These are phyloP conservation scores for Sebastes kiyomatsui DNA, from an alignment of 2,797 vertebrate species.

Conservation along the genomic window DNA sequence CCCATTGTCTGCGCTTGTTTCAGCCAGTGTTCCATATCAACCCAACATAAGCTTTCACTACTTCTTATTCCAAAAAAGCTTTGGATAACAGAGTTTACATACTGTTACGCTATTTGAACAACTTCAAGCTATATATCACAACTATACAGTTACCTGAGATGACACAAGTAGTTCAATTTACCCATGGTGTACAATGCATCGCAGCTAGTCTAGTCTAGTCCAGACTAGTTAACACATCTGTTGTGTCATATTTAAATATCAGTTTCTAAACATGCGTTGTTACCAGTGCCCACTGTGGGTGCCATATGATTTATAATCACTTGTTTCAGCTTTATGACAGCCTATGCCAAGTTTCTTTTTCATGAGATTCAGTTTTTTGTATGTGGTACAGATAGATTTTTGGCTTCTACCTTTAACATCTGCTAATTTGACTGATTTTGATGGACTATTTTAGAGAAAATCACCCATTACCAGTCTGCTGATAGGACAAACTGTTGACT, in stretches of 20 bases:
- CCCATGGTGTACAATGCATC: conserved; percentile 11
- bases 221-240: conserved; percentile 18
- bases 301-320: conserved; percentile 65
- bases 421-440: conserved; percentile 52
- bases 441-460: conserved; percentile 55
- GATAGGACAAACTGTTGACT: conserved; percentile 36
- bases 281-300: conserved; percentile 63
- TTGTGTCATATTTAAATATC: conserved; percentile 62
- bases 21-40: conserved; percentile 40
- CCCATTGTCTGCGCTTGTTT: conserved; percentile 4
- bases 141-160: conserved; percentile 37
- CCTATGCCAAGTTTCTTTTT: conserved; percentile 67
- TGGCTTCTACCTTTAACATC: conserved; percentile 45
- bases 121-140: conserved; percentile 46
- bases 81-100: conserved; percentile 54
- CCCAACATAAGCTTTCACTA: conserved; percentile 50
- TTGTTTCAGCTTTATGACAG: conserved; percentile 67
- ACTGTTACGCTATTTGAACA: conserved; percentile 61
- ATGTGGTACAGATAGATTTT: conserved; percentile 61
- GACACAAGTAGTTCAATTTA: conserved; percentile 49
- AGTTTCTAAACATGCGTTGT: conserved; percentile 35
- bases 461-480: conserved; percentile 17
- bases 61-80: conserved; percentile 51
- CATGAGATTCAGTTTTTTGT: conserved; percentile 44
- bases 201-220: conserved; percentile 23